A percentile compares a stretch with the other conserved stretches of the same genome.
Conservation (phyloP, 2,113 vertebrate genomes). For the Psittacus erithacus region DNA sequence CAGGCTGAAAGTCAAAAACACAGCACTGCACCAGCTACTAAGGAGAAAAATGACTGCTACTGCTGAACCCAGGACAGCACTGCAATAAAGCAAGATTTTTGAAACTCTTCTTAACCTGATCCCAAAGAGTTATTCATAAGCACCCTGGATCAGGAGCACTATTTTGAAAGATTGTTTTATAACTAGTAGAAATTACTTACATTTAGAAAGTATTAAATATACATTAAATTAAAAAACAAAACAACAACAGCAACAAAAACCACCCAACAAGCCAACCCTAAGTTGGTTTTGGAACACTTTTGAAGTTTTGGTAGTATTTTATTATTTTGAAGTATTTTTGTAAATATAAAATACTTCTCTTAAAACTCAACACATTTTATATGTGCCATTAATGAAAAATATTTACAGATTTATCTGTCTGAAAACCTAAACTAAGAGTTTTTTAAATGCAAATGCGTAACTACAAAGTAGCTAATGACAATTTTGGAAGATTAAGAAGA, state of each 20-base stretch:
- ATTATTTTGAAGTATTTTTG: background rate
- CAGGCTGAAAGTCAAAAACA: too few species aligned
- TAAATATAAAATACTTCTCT: background rate
- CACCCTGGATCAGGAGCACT: background rate
- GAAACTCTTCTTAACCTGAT: background rate
- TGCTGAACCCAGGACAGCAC: too few species aligned
- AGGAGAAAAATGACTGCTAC: too few species aligned
- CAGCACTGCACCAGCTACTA: too few species aligned
- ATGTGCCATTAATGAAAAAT: background rate
- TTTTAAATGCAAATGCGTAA: background rate
- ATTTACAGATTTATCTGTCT: background rate
- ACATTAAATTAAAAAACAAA: background rate
- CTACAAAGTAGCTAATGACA: background rate
- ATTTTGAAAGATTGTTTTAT: background rate
- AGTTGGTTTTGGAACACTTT: background rate
- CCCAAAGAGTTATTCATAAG: background rate
- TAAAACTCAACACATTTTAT: background rate
- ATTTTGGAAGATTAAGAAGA: background rate
- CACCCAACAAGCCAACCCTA: background rate
- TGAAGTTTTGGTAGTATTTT: background rate
- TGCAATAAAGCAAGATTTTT: background rate
- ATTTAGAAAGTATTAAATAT: background rate
- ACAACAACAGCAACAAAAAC: background rate
- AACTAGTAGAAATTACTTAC: background rate
- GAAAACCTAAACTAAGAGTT: background rate